phyloP scores from a whole-genome alignment of 2,113 vertebrate genomes.

The Terrapene triunguis region DNA sequence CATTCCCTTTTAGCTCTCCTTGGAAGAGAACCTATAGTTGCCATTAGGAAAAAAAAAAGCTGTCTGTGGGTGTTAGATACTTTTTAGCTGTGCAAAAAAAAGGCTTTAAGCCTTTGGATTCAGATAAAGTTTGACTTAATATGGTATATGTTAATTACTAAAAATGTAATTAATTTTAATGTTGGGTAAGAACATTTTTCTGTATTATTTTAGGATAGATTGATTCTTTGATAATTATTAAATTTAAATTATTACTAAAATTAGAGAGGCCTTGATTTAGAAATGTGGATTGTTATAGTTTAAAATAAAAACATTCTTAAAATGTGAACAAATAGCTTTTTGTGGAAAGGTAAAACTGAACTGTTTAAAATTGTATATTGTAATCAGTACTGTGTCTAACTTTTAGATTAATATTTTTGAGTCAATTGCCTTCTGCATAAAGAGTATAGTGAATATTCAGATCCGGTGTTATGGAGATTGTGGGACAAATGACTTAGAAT shows the following conservation, averaged over 20 bases:
- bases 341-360: not conserved
- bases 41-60: not conserved
- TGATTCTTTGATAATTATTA: not conserved
- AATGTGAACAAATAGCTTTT: not conserved
- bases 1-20: not conserved
- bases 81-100: not conserved
- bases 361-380: not conserved
- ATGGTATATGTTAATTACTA: not conserved
- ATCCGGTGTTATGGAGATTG: not conserved
- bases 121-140: slow-evolving; percentile 40
- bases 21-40: slow-evolving; percentile 1
- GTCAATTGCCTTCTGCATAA: not conserved
- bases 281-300: slow-evolving; percentile 17
- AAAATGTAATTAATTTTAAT: not conserved
- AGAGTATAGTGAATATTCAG: not conserved
- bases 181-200: slow-evolving; percentile 10
- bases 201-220: slow-evolving; percentile 12
- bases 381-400: not conserved
- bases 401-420: not conserved
- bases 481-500: not conserved
- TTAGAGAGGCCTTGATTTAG: not conserved
- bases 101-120: slow-evolving; percentile 1
- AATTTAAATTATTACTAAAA: not conserved
- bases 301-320: not conserved
- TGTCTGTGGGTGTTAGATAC: slow-evolving; percentile 9